These are phyloP conservation scores for Dicrurus megarhynchus DNA, from an alignment of 2,113 vertebrate genomes.

Conservation along the genomic window DNA sequence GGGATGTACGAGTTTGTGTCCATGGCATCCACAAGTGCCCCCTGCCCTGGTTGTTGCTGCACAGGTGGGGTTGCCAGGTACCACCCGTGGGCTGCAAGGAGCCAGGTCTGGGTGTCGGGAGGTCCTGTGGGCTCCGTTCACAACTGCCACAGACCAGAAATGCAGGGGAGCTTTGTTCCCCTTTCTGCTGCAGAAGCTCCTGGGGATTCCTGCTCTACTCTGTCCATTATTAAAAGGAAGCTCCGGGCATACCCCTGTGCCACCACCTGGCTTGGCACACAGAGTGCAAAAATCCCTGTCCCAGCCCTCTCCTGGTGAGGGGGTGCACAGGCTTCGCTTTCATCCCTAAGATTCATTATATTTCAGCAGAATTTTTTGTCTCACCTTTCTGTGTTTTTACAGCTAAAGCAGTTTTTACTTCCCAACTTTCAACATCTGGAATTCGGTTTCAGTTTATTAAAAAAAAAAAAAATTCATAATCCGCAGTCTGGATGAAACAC, in stretches of 20 bases:
- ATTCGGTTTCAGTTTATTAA: slow-evolving; percentile 56
- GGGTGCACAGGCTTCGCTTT: neutral
- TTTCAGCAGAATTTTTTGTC: slow-evolving; percentile 52
- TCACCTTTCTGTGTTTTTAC: slow-evolving; percentile 58
- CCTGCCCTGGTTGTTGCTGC: neutral
- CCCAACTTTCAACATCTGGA: slow-evolving; percentile 60
- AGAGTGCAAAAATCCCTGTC: neutral
- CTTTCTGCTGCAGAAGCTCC: neutral
- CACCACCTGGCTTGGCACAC: neutral
- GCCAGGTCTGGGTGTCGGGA: fast-evolving
- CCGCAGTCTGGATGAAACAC: slow-evolving; percentile 34
- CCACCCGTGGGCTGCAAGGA: neutral
- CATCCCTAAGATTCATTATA: neutral
- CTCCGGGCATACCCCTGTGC: neutral
- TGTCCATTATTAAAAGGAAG: neutral
- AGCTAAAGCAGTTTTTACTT: slow-evolving; percentile 58
- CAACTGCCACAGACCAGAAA: neutral
- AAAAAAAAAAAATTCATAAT: slow-evolving; percentile 9
- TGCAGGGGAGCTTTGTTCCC: neutral
- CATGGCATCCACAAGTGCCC: neutral
- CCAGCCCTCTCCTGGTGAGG: neutral
- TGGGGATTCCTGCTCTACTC: neutral
- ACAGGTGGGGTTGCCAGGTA: neutral
- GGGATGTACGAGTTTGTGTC: neutral
- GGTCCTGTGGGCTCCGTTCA: fast-evolving